These are phyloP conservation scores for Caenorhabditis angaria DNA, from an alignment of 2,888 invertebrate species.

Conservation along the genomic window DNA sequence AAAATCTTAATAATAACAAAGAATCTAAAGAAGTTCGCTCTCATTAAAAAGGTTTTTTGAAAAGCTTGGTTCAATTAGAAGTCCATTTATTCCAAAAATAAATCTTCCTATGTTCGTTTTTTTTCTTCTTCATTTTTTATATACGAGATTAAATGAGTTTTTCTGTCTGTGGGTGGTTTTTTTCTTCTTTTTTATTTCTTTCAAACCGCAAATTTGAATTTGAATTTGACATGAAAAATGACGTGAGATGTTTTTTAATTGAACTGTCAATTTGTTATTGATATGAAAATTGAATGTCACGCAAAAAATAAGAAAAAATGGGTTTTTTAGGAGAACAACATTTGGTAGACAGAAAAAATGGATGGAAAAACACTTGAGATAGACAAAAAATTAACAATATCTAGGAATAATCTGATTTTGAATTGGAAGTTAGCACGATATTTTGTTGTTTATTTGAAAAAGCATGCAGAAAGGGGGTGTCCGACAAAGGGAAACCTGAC, in stretches of 20 bases:
- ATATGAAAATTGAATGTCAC: neutral
- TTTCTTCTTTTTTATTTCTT: neutral
- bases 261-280: neutral
- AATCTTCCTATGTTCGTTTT: neutral
- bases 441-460: too few species aligned
- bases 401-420: too few species aligned
- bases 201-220: neutral
- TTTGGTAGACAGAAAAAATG: too few species aligned
- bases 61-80: neutral
- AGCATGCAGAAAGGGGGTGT: too few species aligned
- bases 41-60: neutral
- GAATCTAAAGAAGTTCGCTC: neutral
- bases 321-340: neutral
- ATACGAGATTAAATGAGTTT: constrained; percentile 1
- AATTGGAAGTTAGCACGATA: too few species aligned
- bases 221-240: neutral
- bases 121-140: neutral
- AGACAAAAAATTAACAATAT: neutral
- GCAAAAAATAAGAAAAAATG: neutral
- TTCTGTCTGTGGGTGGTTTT: constrained; percentile 1
- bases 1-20: neutral
- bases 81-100: constrained; percentile 6
- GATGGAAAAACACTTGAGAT: constrained; percentile 1
- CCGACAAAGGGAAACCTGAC: too few species aligned
- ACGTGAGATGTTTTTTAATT: neutral